Evolutionary conservation across 2,797 vertebrate species (phyloP).

Genomic region (Coregonus sp.): DNA sequence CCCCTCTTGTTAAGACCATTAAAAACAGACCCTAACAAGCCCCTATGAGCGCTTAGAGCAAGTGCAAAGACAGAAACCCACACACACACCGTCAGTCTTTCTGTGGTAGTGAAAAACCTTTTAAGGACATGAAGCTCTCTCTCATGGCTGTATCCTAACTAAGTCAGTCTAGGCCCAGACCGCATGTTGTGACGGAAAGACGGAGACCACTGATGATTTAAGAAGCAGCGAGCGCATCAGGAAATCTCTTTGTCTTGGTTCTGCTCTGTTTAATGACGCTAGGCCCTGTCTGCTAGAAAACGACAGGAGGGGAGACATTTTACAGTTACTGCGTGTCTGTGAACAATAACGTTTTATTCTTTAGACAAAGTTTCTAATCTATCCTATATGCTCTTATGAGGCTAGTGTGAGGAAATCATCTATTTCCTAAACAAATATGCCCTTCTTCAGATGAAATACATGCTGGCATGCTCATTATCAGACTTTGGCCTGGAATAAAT

Average conservation of each 20-base stretch:
- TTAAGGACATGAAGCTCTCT: constrained; percentile 72
- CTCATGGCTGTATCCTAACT: constrained; percentile 66
- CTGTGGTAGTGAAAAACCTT: constrained; percentile 66
- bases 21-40: constrained; percentile 68
- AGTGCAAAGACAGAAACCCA: constrained; percentile 53
- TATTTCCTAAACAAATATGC: not conserved
- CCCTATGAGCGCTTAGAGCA: constrained; percentile 55
- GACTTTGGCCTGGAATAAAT: not conserved
- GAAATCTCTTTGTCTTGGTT: constrained; percentile 54
- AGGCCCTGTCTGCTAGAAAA: constrained; percentile 5
- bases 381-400: not conserved
- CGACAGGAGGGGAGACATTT: not conserved
- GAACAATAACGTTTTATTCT: not conserved
- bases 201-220: constrained; percentile 52
- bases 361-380: not conserved
- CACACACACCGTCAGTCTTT: constrained; percentile 43
- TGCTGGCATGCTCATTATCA: not conserved
- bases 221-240: constrained; percentile 53
- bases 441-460: not conserved
- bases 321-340: constrained; percentile 31
- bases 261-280: constrained; percentile 44
- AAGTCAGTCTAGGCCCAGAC: constrained; percentile 66
- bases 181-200: constrained; percentile 48
- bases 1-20: constrained; percentile 67
- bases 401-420: not conserved